phyloP scores from a whole-genome alignment of 2,888 invertebrate species.

The Agrochola macilenta region DNA sequence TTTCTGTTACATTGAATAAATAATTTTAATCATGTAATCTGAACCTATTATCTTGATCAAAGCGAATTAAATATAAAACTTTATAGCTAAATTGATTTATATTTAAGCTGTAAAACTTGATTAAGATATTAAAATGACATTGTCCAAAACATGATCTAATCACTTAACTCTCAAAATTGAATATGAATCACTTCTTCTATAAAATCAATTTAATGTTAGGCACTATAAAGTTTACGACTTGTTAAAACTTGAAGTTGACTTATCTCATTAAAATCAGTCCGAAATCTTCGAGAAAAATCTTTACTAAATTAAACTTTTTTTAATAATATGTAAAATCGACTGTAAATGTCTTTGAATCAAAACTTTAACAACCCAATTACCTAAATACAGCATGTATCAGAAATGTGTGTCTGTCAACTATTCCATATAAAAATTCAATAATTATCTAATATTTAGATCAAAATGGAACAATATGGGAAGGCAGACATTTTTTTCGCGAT shows the following conservation, averaged over 20 bases:
- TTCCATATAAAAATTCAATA: too few species aligned
- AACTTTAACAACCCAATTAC: not conserved
- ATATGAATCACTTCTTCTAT: constrained; percentile 44
- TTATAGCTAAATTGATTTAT: constrained; percentile 51
- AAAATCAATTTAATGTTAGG: constrained; percentile 38
- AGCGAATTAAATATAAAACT: constrained; percentile 29
- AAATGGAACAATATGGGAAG: too few species aligned
- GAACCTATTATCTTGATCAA: constrained; percentile 24
- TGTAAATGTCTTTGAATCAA: not conserved
- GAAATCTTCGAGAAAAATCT: constrained; percentile 22
- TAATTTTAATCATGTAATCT: constrained; percentile 19
- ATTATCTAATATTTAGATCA: too few species aligned
- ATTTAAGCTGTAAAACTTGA: constrained; percentile 47
- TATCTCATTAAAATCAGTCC: constrained; percentile 17
- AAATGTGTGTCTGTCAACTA: too few species aligned
- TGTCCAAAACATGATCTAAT: constrained; percentile 44
- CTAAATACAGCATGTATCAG: not conserved
- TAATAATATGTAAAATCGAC: not conserved
- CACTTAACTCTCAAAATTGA: constrained; percentile 43
- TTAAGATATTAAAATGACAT: constrained; percentile 56
- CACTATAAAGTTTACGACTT: constrained; percentile 44
- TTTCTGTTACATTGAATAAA: not conserved
- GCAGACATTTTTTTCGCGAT: too few species aligned
- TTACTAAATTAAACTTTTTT: not conserved
- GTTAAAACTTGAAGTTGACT: constrained; percentile 31